Percentiles rank a stretch among this genome's conserved stretches.
Conservation (phyloP, 1,140 invertebrate genomes). For the Brachionus calyciflorus region DNA sequence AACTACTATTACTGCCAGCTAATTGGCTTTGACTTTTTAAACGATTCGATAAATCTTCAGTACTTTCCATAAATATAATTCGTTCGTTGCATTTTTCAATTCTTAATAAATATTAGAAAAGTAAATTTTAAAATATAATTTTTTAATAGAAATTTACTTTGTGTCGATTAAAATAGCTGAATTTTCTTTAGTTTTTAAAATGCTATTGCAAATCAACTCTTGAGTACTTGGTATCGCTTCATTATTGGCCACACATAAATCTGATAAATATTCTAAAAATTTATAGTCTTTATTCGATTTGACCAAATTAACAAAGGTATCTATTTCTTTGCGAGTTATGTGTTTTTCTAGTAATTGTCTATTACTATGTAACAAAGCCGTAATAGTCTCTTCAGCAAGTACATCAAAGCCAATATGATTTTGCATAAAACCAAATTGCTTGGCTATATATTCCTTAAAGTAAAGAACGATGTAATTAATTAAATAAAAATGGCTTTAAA, state of each 20-base stretch:
- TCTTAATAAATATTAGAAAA: not conserved
- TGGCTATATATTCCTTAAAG: slow-evolving; percentile 92
- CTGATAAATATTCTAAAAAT: slow-evolving; percentile 94
- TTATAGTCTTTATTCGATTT: slow-evolving; percentile 77
- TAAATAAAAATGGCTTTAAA: no score
- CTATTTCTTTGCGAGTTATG: slow-evolving; percentile 94
- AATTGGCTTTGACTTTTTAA: slow-evolving; percentile 21
- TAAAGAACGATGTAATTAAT: no score
- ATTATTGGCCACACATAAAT: slow-evolving; percentile 96
- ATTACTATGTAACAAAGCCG: slow-evolving; percentile 94
- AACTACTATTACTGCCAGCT: not conserved
- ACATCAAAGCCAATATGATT: slow-evolving; percentile 99
- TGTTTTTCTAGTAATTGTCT: slow-evolving; percentile 94
- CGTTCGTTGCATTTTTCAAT: slow-evolving; percentile 43
- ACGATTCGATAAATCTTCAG: slow-evolving; percentile 19
- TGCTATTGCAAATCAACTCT: slow-evolving; percentile 91
- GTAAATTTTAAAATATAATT: not conserved
- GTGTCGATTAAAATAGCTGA: slow-evolving; percentile 29
- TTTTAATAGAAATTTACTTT: not conserved
- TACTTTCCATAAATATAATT: slow-evolving; percentile 14
- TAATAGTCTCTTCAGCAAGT: slow-evolving; percentile 97
- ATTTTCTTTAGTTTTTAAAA: slow-evolving; percentile 73
- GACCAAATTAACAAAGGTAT: slow-evolving; percentile 94
- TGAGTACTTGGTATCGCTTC: slow-evolving; percentile 97
- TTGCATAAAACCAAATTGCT: slow-evolving; percentile 99